These are phyloP conservation scores for Neomorphus geoffroyi DNA, from an alignment of 2,797 vertebrate genomes.

Conservation along the genomic window DNA sequence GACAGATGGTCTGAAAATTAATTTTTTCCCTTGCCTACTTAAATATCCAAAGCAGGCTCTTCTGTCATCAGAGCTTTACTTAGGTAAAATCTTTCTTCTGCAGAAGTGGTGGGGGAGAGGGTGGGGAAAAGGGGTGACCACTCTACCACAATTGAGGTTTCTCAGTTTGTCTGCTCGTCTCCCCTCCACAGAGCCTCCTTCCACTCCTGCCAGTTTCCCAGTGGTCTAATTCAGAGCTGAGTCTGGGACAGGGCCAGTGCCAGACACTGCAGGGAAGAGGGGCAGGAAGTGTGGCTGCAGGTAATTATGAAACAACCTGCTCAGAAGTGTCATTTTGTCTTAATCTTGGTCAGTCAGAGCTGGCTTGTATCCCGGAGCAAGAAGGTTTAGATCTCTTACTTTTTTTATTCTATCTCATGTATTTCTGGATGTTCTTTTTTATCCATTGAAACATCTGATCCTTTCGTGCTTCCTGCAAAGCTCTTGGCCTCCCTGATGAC, in stretches of 20 bases:
- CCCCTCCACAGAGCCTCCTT: background rate
- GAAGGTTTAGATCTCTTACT: background rate
- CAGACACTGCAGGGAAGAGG: background rate
- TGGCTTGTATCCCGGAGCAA: background rate
- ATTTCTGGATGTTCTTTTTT: constrained; percentile 28
- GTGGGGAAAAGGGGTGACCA: background rate
- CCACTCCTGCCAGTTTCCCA: background rate
- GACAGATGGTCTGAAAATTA: constrained; percentile 28
- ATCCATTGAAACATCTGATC: constrained; percentile 48
- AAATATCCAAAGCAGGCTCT: background rate
- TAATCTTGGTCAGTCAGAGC: background rate
- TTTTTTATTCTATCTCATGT: background rate
- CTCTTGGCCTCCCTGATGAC: constrained; percentile 37
- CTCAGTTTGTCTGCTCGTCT: background rate
- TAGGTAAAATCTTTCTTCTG: background rate
- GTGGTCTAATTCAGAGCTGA: background rate
- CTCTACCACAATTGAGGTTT: constrained; percentile 15
- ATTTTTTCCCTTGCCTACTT: constrained; percentile 6
- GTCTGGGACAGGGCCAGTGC: background rate
- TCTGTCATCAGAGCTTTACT: constrained; percentile 27
- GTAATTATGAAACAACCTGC: constrained; percentile 13
- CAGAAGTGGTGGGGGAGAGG: background rate
- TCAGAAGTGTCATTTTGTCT: background rate
- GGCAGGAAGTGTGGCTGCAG: background rate
- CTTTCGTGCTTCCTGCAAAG: constrained; percentile 41